phyloP scores from a whole-genome alignment of 2,888 invertebrate genomes.

The Thecocarcelia acutangulata region DNA sequence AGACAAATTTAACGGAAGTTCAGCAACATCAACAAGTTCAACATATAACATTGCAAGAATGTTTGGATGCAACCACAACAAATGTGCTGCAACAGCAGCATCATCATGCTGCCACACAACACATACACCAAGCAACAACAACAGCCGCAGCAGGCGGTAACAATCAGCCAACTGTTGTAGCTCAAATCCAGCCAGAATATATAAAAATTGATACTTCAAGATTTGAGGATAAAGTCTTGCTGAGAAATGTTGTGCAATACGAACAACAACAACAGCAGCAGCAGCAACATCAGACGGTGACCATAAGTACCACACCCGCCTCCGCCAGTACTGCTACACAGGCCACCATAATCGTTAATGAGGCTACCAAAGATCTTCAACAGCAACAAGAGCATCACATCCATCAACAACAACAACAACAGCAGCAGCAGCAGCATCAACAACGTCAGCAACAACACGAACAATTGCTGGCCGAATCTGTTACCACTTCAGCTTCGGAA shows the following conservation, averaged over 20 bases:
- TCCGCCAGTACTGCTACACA: conserved; percentile 53
- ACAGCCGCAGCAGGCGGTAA: neutral
- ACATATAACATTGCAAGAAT: conserved; percentile 71
- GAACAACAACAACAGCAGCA: conserved; percentile 70
- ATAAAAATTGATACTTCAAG: conserved; percentile 77
- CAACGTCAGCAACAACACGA: conserved; percentile 46
- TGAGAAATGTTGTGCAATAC: conserved; percentile 78
- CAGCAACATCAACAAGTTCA: conserved; percentile 64
- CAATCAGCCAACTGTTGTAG: conserved; percentile 20
- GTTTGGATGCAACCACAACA: conserved; percentile 64
- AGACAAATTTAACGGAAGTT: conserved; percentile 46
- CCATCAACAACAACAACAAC: conserved; percentile 32
- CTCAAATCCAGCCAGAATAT: conserved; percentile 73
- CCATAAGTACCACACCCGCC: conserved; percentile 59
- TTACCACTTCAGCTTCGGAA: conserved; percentile 61
- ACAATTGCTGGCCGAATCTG: conserved; percentile 56
- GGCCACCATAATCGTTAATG: conserved; percentile 63
- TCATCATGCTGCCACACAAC: conserved; percentile 56
- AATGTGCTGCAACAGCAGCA: conserved; percentile 70
- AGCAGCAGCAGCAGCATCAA: conserved; percentile 38
- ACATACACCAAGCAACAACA: conserved; percentile 47
- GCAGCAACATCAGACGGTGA: conserved; percentile 65
- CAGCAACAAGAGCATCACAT: neutral
- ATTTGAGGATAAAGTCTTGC: conserved; percentile 76
- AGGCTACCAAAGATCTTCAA: conserved; percentile 46